Evolutionary conservation across 2,888 invertebrate species (phyloP).

Genomic region (Punctoribates punctum): DNA sequence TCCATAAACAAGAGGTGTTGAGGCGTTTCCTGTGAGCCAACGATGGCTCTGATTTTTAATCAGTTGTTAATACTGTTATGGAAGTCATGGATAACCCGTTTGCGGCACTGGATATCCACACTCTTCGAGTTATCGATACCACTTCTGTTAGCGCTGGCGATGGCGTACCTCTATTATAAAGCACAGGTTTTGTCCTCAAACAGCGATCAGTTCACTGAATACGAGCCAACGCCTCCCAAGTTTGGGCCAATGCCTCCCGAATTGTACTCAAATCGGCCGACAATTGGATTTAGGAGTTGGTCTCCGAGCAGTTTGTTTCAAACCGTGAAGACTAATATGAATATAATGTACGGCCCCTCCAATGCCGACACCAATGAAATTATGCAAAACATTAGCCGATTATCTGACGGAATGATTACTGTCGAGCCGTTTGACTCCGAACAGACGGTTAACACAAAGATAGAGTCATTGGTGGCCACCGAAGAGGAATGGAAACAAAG

Average conservation of each 20-base stretch:
- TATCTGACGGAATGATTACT: too few relatives aligned
- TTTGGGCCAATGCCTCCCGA: too few relatives aligned
- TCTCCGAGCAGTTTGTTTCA: too few relatives aligned
- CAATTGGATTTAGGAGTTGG: too few relatives aligned
- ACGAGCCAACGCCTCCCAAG: too few relatives aligned
- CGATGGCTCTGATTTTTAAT: not conserved
- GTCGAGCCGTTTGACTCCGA: constrained; percentile 18
- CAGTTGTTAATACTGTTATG: constrained; percentile 37
- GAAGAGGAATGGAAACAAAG: not conserved
- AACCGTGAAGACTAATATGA: too few relatives aligned
- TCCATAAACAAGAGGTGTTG: not conserved
- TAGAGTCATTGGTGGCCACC: not conserved
- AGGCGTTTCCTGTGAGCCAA: not conserved
- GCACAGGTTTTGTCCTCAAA: not conserved
- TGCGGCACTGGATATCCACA: constrained; percentile 32
- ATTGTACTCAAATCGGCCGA: too few relatives aligned
- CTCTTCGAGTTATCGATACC: constrained; percentile 40
- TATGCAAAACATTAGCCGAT: too few relatives aligned
- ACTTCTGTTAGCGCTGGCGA: constrained; percentile 3
- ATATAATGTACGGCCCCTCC: too few relatives aligned
- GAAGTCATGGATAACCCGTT: constrained; percentile 36
- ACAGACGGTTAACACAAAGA: not conserved
- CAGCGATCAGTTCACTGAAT: too few relatives aligned
- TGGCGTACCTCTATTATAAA: constrained; percentile 20
- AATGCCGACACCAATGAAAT: too few relatives aligned